Conservation (phyloP, 2,113 vertebrate genomes). For the Rallus limicola region DNA sequence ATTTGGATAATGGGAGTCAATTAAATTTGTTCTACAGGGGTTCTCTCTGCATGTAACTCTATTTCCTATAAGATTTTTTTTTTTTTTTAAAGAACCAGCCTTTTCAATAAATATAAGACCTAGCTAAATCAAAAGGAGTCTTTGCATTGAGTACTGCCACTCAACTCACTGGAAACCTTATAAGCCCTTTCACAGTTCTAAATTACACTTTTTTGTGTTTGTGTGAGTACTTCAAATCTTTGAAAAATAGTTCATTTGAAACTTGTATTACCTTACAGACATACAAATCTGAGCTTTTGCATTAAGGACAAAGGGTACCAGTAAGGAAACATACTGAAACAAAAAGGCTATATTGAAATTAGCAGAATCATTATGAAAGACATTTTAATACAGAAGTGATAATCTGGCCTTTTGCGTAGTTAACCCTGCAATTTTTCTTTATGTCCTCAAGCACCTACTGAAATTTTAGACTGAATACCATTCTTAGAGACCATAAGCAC, state of each 20-base stretch:
- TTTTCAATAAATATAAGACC: neutral
- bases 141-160: neutral
- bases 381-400: neutral
- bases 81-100: neutral
- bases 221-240: constrained; percentile 3
- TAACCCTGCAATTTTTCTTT: neutral
- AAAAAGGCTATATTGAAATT: neutral
- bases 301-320: neutral
- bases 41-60: neutral
- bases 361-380: neutral
- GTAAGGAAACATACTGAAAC: neutral
- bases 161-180: neutral
- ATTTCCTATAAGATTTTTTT: neutral
- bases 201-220: neutral
- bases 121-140: neutral
- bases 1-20: constrained; percentile 17
- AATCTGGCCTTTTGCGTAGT: neutral
- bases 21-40: constrained; percentile 25
- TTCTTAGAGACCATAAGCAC: neutral
- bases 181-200: neutral
- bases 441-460: neutral
- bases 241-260: neutral
- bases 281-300: neutral
- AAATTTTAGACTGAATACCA: neutral
- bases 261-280: neutral